Evolutionary conservation across 2,888 invertebrate species (phyloP), one percentile per base, ranked within the genome.

Genomic region (Teleogryllus oceanicus): DNA sequence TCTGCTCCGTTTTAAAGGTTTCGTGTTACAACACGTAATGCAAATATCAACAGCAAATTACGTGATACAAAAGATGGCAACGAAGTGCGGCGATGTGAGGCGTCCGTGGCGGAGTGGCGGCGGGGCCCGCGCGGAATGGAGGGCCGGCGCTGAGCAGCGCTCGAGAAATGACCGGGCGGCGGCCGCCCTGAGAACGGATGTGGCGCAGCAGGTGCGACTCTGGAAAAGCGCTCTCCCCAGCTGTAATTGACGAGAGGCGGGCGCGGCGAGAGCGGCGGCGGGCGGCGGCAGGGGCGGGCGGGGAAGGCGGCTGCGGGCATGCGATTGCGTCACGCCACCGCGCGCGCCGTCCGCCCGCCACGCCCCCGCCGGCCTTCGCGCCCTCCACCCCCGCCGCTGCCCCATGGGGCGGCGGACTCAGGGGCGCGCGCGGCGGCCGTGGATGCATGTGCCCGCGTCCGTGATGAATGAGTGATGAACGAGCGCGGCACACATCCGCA

Each of bases 231-330:
- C 62, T 62, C 62, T 62, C n/a, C 62, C 16, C n/a, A n/a, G 13
- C 62, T 62, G 62, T 62, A 62, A 62, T 62, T 62, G n/a, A 62
- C 62, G 62, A 62, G 62, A 62, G 62, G n/a, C 62, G n/a, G 62
- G 62, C 62, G n/a, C 13, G 62, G 37, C 37, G 62, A 62, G n/a
- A 62, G 13, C n/a, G 62, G 62, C n/a, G 16, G n/a, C 62, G 62
- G n/a, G 62, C 16, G 16, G n/a, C 13, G 62, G 37, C 8, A 0
- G n/a, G n/a, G 5, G 62, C 5, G 12, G 11, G 13, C 37, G 37
- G 16, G n/a, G 16, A n/a, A 62, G 62, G 62, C 62, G n/a, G 62
- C n/a, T n/a, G 62, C 62, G n/a, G n/a, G n/a, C 62, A 62, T 62
- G 62, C 62, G 13, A 62, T 62, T 18, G n/a, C 62, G 62, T 62